Percentiles rank a stretch among this genome's conserved stretches.
Evolutionary conservation across 2,797 vertebrate genomes (phyloP).

Genomic region (Enteromius paludinosus): DNA sequence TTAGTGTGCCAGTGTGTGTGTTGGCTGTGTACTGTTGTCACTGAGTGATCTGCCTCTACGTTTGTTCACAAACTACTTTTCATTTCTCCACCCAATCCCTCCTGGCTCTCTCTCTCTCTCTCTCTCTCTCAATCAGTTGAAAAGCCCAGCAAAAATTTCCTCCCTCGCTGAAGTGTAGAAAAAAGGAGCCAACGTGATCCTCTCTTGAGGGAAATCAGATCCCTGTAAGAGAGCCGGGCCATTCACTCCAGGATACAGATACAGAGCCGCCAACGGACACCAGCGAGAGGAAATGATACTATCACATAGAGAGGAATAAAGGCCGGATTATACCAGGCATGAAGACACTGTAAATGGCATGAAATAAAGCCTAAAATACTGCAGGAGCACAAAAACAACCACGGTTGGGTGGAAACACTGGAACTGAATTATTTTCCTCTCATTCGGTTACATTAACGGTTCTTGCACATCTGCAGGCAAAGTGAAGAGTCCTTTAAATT

Average conservation of each 20-base stretch:
- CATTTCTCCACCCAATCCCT: slow-evolving; percentile 60
- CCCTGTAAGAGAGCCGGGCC: slow-evolving; percentile 67
- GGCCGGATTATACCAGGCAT: slow-evolving; percentile 57
- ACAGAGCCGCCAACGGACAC: slow-evolving; percentile 53
- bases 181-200: slow-evolving; percentile 79
- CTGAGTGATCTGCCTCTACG: slow-evolving; percentile 69
- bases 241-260: slow-evolving; percentile 66
- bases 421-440: neutral
- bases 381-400: slow-evolving; percentile 49
- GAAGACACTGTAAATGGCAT: slow-evolving; percentile 55
- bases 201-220: slow-evolving; percentile 79
- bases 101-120: slow-evolving; percentile 48
- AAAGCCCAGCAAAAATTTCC: slow-evolving; percentile 62
- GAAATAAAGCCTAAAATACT: slow-evolving; percentile 53
- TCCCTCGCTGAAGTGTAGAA: slow-evolving; percentile 67
- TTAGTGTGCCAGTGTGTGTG: slow-evolving; percentile 47
- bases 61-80: slow-evolving; percentile 79
- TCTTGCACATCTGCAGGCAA: neutral
- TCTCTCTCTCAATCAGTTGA: slow-evolving; percentile 62
- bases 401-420: neutral
- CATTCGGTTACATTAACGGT: neutral
- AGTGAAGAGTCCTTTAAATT: too few relatives aligned
- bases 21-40: slow-evolving; percentile 67
- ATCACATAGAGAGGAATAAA: slow-evolving; percentile 63
- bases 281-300: slow-evolving; percentile 61